Evolutionary conservation across 1,140 invertebrate genomes (phyloP), one percentile per base, ranked within the genome.

Genomic region (Pseudachorutes palmiensis): DNA sequence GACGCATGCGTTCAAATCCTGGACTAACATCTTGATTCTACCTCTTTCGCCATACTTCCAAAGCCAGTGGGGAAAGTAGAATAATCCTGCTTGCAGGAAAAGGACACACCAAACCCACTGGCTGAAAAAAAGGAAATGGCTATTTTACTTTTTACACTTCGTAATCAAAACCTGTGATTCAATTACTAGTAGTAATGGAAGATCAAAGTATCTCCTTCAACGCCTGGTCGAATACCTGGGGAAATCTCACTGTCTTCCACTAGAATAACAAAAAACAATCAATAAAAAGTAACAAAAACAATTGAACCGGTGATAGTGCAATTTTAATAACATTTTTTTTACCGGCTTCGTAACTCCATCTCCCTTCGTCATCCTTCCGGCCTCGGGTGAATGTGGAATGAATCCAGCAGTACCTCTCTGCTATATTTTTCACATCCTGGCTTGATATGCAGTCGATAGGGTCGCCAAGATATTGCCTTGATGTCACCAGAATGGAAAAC

Each of bases 391-490:
- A 80, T 1, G 79, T 80, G 2, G 77, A 72, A 58, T 78, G 75
- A 32, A 80, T 77, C 76, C 77, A 76, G 59, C 76, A 77, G 67
- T 76, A 77, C 5, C 62, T 68, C 61, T 75, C 72, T 26, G 75
- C 74, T 32, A 79, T 74, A 19, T 77, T 73, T 22, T 64, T 49
- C 5, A 64, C 63, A 51, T 49, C 63, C 5, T 49, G 22, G 33
- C 45, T 51, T 3, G 41, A 28, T 3, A 64, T 55, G 29, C 63
- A 64, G 26, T 64, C 79, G 5, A 88, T 86, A 0, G 86, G 86
- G 73, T 87, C 84, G 0, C 86, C 86, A 55, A 89, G 86, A 75
- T 86, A 88, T 75, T 88, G 85, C 72, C 86, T 87, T n/a, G 83
- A 83, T 29, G 86, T 85, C 0, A 88, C 81, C 58, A 88, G 70